These are phyloP conservation scores for Therioaphis trifolii DNA, from an alignment of 2,888 invertebrate species.

Conservation along the genomic window DNA sequence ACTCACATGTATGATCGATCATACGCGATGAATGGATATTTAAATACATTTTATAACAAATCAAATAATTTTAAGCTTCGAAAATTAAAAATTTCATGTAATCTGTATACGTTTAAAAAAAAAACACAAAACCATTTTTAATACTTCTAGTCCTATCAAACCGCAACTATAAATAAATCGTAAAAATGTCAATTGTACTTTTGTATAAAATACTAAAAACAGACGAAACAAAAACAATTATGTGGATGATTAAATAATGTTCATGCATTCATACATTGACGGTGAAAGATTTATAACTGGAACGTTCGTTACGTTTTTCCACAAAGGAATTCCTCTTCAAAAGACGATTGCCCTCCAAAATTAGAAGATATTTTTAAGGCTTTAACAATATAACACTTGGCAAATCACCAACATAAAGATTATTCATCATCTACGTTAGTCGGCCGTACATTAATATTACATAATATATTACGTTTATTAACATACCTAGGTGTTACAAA, in stretches of 20 bases:
- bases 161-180: no score
- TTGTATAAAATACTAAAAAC: no score
- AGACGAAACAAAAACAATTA: no score
- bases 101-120: no score
- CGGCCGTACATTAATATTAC: not conserved
- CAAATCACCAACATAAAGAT: not conserved
- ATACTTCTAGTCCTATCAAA: no score
- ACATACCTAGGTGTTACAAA: not conserved
- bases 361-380: conserved; percentile 25
- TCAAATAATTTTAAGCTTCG: no score
- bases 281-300: not conserved
- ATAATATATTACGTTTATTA: not conserved
- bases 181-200: no score
- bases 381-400: not conserved
- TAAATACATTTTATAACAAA: no score
- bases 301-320: not conserved
- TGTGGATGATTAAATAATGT: not conserved
- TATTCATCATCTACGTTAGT: not conserved
- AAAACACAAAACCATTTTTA: no score
- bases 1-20: no score
- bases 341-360: not conserved
- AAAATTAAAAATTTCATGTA: no score
- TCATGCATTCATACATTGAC: not conserved
- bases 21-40: no score
- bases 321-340: not conserved